Conservation (phyloP, 1,140 invertebrate genomes). For the Drosophila quadrilineata region DNA sequence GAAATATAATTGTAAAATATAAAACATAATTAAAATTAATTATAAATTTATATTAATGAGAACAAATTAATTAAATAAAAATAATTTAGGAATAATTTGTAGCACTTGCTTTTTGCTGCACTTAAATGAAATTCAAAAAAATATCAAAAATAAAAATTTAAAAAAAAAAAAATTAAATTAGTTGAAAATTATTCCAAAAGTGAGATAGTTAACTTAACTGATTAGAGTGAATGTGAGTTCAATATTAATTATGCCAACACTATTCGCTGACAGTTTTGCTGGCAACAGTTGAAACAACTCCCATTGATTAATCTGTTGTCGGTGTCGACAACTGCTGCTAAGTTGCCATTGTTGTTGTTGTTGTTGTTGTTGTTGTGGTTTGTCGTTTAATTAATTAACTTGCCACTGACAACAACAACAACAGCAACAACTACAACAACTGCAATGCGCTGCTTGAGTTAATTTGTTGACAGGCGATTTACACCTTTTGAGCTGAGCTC, state of each 20-base stretch:
- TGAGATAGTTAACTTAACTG: constrained; percentile 34
- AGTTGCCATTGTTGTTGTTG: constrained; percentile 37
- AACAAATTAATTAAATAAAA: no score
- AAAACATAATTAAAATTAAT: no score
- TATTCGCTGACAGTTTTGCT: constrained; percentile 53
- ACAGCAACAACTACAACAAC: constrained; percentile 28
- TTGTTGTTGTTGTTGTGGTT: constrained; percentile 42
- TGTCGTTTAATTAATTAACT: constrained; percentile 76
- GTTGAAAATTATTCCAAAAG: neutral
- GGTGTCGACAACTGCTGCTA: constrained; percentile 37
- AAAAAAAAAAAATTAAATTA: neutral
- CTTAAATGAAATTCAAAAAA: no score
- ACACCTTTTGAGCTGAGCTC: constrained; percentile 56
- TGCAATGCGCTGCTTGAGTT: constrained; percentile 53
- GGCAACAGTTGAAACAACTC: constrained; percentile 15
- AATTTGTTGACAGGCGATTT: constrained; percentile 75
- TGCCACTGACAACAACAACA: constrained; percentile 39
- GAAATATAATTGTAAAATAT: no score
- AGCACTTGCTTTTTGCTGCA: no score
- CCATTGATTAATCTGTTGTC: constrained; percentile 71
- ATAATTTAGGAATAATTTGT: no score
- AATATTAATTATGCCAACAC: constrained; percentile 78
- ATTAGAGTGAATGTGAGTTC: constrained; percentile 48
- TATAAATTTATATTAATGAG: no score
- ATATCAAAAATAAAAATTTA: neutral